Conservation (phyloP, 2,888 invertebrate genomes). For the Polyommatus icarus region DNA sequence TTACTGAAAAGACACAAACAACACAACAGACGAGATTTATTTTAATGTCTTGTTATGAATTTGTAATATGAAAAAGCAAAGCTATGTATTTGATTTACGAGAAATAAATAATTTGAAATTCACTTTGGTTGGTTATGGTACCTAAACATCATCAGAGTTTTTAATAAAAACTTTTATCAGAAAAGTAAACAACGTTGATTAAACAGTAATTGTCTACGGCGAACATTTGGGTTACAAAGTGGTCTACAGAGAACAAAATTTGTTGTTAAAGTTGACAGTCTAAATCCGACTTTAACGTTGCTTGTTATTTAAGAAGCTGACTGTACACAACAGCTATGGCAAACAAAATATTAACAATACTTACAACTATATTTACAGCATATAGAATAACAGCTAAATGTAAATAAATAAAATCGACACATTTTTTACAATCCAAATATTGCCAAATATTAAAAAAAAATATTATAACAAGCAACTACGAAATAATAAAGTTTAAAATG, state of each 20-base stretch:
- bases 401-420: conserved; percentile 11
- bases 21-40: too few relatives aligned
- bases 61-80: too few relatives aligned
- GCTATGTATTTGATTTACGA: too few relatives aligned
- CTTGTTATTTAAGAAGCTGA: conserved; percentile 30
- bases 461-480: not conserved
- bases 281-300: not conserved
- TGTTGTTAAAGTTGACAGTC: not conserved
- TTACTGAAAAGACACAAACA: not conserved
- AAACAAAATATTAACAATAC: conserved; percentile 21
- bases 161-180: too few relatives aligned
- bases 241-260: not conserved
- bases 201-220: too few relatives aligned
- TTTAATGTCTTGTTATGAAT: too few relatives aligned
- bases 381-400: conserved; percentile 23
- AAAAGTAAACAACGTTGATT: too few relatives aligned
- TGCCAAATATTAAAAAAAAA: not conserved
- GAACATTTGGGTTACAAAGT: too few relatives aligned
- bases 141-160: too few relatives aligned
- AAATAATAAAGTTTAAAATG: conserved; percentile 3
- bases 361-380: conserved; percentile 22
- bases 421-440: not conserved
- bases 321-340: conserved; percentile 23
- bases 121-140: too few relatives aligned
- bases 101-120: too few relatives aligned